Evolutionary conservation across 2,888 invertebrate species (phyloP), one percentile per base, ranked within the genome.

Genomic region (Boloria euphrosyne): DNA sequence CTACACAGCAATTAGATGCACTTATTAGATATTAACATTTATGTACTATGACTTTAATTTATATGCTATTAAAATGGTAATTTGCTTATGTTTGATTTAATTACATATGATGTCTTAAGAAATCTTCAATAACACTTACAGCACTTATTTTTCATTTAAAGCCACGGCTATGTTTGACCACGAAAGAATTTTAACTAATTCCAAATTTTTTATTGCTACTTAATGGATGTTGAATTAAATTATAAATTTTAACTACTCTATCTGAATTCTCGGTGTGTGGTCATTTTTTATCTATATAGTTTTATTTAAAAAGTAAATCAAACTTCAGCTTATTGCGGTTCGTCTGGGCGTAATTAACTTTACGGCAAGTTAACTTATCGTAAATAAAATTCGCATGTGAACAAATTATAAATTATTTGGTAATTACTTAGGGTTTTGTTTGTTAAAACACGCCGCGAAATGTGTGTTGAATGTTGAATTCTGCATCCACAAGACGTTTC

Each of bases 181-280:
- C 27, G 58, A 65, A 62, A 62, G 47, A 69, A 47, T 54, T 38
- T 62, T 52, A n/a, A 69, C 62, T 62, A 62, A 58, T 58, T 58
- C 65, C 47, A 47, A 53, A 52, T 2, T 62, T 68, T 68, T 70
- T 63, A 72, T 58, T 57, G 64, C 62, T 65, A 44, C 50, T 60
- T 70, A 69, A 73, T 70, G 62, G 65, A 65, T 66, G 65, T 69
- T 70, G 66, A 70, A 71, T 68, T 68, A 69, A 72, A 70, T 73
- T 73, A 70, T 70, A 63, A 67, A 67, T 55, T 62, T 69, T 66
- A 66, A 66, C 58, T 57, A 27, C 62, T 65, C 53, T 55, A 59
- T 65, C 62, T 38, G 63, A 31, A 53, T 64, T 60, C 71, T 47
- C 66, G 38, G 65, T 78, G 79, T 79, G 79, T 78, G 79, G 80